Base-by-base conservation (phyloP, 2,888 invertebrate genomes). In the Heliconius charithonia region DNA sequence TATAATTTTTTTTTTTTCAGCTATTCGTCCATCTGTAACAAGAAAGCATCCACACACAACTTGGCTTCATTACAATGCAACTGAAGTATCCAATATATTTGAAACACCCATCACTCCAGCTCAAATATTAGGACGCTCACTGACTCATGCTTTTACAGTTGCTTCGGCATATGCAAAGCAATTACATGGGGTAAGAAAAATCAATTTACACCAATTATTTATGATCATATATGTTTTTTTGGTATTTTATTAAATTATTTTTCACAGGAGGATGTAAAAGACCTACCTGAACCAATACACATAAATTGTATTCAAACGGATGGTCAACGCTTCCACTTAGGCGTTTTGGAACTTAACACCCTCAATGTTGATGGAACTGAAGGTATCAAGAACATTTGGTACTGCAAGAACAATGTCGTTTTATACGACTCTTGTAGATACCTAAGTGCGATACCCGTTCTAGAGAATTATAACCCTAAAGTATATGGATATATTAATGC, bases 231-330 rank as follows among this genome's bases (percentile, higher is more conserved):
- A 16, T 62, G n/a, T 74, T 37, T 56, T 74, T 41, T 74, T 77
- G 78, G 76, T n/a, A 32, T 63, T 74, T 74, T 65, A 79, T 72
- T 81, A 76, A 73, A 78, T 80, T 81, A 75, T 80, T 77, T 79
- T 79, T 89, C 90, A 81, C 91, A 97, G 96, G 94, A 95, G 72
- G 90, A 96, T 84, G 95, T 96, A 7, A 95, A 95, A 87, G 93
- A 96, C 79, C 92, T 98, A 62, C 97, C 97, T 3, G 96, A 97
- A 85, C 98, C 99, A 9, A 95, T 98, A 75, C 96, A 97, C 66
- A 92, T 98, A 4, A 98, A 99, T 89, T 97, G 97, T 87, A 95
- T 99, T 82, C 97, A 98, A 84, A 97, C 97, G 6, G 97, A 98
- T 88, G 97, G 98, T 1, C 94, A 96, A 83, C 92, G 95, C 65